Evolutionary conservation across 2,797 vertebrate genomes (phyloP).

Genomic region (Gadopsis marmoratus): DNA sequence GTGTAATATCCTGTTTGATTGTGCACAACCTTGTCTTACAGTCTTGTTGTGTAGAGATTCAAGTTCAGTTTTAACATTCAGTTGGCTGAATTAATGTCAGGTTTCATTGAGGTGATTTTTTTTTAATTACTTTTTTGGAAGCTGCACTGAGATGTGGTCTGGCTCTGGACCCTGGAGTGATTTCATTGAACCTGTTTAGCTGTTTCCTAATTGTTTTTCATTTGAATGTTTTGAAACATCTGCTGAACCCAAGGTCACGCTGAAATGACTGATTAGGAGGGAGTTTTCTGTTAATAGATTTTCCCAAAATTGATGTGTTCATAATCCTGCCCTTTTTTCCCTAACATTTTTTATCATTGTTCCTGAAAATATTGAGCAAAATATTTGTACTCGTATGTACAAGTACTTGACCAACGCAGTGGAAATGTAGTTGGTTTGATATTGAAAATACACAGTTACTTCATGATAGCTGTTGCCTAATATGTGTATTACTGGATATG

Average conservation of each 20-base stretch:
- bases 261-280: background rate
- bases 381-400: background rate
- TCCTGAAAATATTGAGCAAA: background rate
- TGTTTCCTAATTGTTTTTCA: background rate
- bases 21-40: conserved; percentile 28
- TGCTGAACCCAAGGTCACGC: background rate
- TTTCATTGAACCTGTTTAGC: background rate
- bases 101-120: background rate
- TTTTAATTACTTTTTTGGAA: background rate
- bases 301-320: background rate
- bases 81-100: background rate
- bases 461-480: background rate
- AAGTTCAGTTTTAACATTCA: background rate
- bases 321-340: background rate
- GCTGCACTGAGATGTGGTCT: background rate
- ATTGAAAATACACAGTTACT: background rate
- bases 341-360: too few relatives aligned
- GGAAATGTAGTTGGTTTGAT: background rate
- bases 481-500: background rate
- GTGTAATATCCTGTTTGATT: conserved; percentile 65
- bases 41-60: conserved; percentile 6
- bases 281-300: background rate
- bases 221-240: background rate
- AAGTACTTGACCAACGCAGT: background rate
- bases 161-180: background rate